Evolutionary conservation across 1,140 invertebrate genomes (phyloP), one percentile per base, ranked within the genome.

Genomic region (Pinna nobilis): DNA sequence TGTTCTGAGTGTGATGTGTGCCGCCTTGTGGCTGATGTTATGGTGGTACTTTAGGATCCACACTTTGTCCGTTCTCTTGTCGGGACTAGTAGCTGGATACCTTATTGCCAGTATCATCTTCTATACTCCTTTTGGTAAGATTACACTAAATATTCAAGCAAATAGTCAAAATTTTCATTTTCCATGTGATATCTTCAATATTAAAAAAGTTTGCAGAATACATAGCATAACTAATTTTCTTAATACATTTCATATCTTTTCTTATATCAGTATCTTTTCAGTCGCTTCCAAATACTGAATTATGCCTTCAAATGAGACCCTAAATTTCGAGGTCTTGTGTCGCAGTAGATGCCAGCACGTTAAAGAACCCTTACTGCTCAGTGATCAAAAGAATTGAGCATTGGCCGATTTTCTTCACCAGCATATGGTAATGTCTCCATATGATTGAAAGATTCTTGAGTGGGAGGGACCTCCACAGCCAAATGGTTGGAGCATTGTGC

Each of bases 41-140:
- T 89, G 92, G 91, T 92, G 91, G 89, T 89, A 87, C 53, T 91
- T 89, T 70, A 91, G 91, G 20, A 88, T 91, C 63, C 92, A 92
- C 4, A 86, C 92, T 13, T 77, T 92, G 37, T 90, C 92, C 5
- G 90, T 92, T 7, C 81, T 92, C 13, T 82, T 93, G 13, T 82
- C 90, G n/a, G 89, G 90, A 51, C 74, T 92, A 30, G 84, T 91
- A 50, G 76, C 90, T 33, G 93, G 92, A 5, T 91, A 91, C 50
- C 79, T 93, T 15, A 73, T 91, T 6, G 89, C 92, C 6, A 90
- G 91, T 28, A 86, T 91, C 18, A 71, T 91, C 9, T 92, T 92
- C 74, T 92, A 87, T 73, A 87, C 87, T 39, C 86, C 88, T 39
- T 89, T 92, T 84, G 92, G 93, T 94, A 25, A 61, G 39, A 28